Evolutionary conservation across 2,113 vertebrate genomes (phyloP).

Genomic region (Notothenia rossii): DNA sequence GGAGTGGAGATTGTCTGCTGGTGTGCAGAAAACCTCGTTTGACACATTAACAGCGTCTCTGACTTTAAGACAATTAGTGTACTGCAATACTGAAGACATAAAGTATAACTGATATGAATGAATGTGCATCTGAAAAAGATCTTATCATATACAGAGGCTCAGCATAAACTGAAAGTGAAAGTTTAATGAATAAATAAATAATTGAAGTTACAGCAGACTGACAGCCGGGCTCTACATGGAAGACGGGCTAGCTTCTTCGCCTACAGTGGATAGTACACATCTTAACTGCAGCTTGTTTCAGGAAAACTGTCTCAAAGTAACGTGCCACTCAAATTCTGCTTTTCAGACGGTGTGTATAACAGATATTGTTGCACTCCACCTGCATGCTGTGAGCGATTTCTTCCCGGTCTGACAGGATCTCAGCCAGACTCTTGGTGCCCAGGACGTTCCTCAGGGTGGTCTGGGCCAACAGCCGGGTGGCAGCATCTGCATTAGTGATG

Average conservation of each 20-base stretch:
- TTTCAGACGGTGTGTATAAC: slow-evolving; percentile 5
- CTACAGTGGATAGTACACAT: slow-evolving; percentile 7
- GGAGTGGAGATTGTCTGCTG: no score
- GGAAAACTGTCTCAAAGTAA: slow-evolving; percentile 26
- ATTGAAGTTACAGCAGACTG: slow-evolving; percentile 31
- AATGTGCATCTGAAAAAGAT: slow-evolving; percentile 20
- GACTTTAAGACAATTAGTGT: not conserved
- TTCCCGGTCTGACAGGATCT: slow-evolving; percentile 96
- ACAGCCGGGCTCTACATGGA: slow-evolving; percentile 29
- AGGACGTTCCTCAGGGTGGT: slow-evolving; percentile 96
- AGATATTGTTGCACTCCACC: slow-evolving; percentile 77
- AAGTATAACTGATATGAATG: slow-evolving; percentile 1
- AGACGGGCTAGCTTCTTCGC: slow-evolving; percentile 23
- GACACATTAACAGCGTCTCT: not conserved
- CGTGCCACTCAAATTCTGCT: slow-evolving; percentile 23
- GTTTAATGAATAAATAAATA: slow-evolving; percentile 52
- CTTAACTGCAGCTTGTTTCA: slow-evolving; percentile 46
- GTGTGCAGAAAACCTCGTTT: not conserved
- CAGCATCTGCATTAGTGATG: slow-evolving; percentile 93
- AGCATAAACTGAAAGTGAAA: slow-evolving; percentile 48
- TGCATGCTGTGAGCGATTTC: slow-evolving; percentile 97
- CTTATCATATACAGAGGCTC: slow-evolving; percentile 38
- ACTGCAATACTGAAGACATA: not conserved
- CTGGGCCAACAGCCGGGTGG: slow-evolving; percentile 93
- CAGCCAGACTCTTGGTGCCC: slow-evolving; percentile 95